Evolutionary conservation across 64 coral and sea anemone species (phyloP).

Genomic region (Platygyra sinensis): DNA sequence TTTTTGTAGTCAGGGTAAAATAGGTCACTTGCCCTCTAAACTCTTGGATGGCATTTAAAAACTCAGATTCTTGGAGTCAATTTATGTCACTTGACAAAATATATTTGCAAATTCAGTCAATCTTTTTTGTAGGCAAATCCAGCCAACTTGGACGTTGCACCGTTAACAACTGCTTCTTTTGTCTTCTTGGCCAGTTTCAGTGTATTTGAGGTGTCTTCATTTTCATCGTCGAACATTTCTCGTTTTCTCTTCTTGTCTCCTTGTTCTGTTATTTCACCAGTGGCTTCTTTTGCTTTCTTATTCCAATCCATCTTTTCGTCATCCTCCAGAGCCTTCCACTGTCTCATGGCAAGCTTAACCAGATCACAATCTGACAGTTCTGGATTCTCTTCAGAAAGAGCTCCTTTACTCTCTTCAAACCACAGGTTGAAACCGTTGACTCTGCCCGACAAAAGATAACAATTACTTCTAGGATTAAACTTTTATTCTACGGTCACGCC

Average conservation of each 20-base stretch:
- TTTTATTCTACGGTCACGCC: no score
- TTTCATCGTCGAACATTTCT: constrained; percentile 53
- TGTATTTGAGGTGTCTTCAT: constrained; percentile 19
- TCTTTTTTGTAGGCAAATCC: constrained; percentile 41
- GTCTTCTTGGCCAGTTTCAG: constrained; percentile 27
- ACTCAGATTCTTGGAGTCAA: neutral
- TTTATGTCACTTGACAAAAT: neutral
- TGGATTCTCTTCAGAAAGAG: constrained; percentile 60
- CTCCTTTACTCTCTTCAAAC: constrained; percentile 62
- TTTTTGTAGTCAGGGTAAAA: no score
- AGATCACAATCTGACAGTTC: constrained; percentile 55
- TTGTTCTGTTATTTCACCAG: constrained; percentile 8
- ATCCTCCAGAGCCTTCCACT: constrained; percentile 65
- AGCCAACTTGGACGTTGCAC: constrained; percentile 13
- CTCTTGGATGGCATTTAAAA: no score
- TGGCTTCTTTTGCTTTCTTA: constrained; percentile 54
- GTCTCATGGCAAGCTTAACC: constrained; percentile 69
- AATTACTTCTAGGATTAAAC: neutral
- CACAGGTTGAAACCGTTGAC: constrained; percentile 87
- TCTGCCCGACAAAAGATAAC: constrained; percentile 31
- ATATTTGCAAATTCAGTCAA: neutral
- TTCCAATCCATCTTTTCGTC: constrained; percentile 80
- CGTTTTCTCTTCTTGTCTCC: constrained; percentile 75
- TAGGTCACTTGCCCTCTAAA: no score
- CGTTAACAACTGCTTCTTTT: neutral